Base-by-base conservation (phyloP, 1,140 invertebrate genomes). In the Dysdera silvatica region DNA sequence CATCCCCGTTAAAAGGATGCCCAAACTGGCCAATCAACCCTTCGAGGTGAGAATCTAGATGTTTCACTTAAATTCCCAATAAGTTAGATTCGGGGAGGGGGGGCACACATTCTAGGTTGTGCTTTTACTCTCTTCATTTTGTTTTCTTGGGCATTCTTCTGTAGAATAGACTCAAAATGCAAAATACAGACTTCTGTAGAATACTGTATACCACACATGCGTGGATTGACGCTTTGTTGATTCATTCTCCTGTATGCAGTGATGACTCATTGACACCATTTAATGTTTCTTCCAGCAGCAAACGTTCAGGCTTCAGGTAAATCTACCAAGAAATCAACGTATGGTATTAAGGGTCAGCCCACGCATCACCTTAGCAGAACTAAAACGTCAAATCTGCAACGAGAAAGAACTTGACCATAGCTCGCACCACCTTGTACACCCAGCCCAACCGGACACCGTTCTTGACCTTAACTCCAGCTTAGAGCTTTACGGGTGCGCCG, bases 311-410 rank as follows among this genome's bases (percentile, higher is more conserved):
- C 78, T 88, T 61, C 76, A 86, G 77, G 86, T 93, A n/a, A 85
- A 90, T 73, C 76, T 93, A 61, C 89, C 89, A 12, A 82, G 84
- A 53, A 87, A 88, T 74, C 89, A 93, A 75, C 79, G 91, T 24
- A 88, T 85, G 72, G 87, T 89, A 0, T 81, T 83, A 35, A 76
- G 87, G 66, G 83, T 88, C 58, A 82, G 85, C 72, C 82, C 84
- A 53, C 80, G 83, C 74, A 82, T 82, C 56, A 75, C 80, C 43
- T 73, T 90, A 33, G 77, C 82, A 54, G 82, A 87, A 69, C 81
- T 87, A 45, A 79, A 89, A 65, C 75, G 79, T 26, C 81, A 85
- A 72, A 85, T 89, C 5, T 91, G 89, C 70, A 79, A 81, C n/a
- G 88, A 91, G 70, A 90, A 89, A 73, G 83, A 84, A 74, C 75